These are phyloP conservation scores for Boloria selene DNA, from an alignment of 2,888 invertebrate genomes.

Conservation along the genomic window DNA sequence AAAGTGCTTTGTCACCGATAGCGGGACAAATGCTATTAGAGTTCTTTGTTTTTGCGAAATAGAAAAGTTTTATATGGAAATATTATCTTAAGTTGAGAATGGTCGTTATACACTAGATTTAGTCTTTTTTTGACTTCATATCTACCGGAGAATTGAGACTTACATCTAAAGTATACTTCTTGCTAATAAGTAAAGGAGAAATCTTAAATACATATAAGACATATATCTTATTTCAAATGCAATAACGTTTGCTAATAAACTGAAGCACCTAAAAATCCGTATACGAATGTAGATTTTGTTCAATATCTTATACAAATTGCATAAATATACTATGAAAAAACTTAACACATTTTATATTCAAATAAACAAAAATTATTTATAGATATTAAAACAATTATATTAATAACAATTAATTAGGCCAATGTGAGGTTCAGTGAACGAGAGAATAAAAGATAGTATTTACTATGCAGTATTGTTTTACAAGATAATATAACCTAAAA, in stretches of 20 bases:
- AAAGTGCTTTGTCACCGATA: constrained; percentile 32
- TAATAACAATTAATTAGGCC: constrained; percentile 16
- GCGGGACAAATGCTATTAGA: constrained; percentile 1
- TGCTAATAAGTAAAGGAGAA: no score
- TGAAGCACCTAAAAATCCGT: no score
- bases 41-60: neutral
- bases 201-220: no score
- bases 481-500: constrained; percentile 16
- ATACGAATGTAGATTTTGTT: no score
- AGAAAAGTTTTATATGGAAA: no score
- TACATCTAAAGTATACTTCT: no score
- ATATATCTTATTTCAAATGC: no score
- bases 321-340: neutral
- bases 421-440: constrained; percentile 4
- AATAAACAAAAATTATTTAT: neutral
- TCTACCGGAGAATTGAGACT: no score
- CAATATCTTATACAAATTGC: neutral
- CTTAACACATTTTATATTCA: neutral
- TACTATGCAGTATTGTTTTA: constrained; percentile 4
- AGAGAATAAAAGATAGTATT: neutral
- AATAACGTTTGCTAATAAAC: no score
- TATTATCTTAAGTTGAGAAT: no score
- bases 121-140: no score
- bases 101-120: no score
- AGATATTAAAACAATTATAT: constrained; percentile 1